Base-by-base conservation (phyloP, 2,888 invertebrate species). In the Tenthredo amoena region DNA sequence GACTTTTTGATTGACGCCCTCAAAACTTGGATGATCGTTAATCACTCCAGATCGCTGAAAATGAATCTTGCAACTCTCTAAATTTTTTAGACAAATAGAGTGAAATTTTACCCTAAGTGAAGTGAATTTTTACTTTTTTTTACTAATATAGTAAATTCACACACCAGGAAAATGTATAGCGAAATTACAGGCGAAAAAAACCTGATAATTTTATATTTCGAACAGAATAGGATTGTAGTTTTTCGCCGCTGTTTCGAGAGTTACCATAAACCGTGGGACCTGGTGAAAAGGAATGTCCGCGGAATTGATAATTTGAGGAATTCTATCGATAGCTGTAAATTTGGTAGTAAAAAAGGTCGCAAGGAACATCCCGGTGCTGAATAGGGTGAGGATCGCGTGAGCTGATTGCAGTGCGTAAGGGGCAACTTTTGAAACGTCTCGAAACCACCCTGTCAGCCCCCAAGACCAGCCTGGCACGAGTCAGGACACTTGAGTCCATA, bases 401-500 rank as follows among this genome's bases (percentile, higher is more conserved):
- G 21, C 37, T 18, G 34, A 47, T 65, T 68, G 31, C 47, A 47
- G 47, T 68, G 83, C 68, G 47, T 65, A 50, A 15, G 68, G 47
- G 12, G 68, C 37, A 40, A 83, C 62, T 83, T 83, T 83, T 50
- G 83, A 71, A 68, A 83, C 71, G 71, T 71, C 71, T 71, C 47
- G 50, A 65, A 68, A 7, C 34, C 71, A 43, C 47, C 68, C 34
- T n/a, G 34, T 10, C 37, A 83, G 5, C 83, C 68, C 81, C 71
- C 83, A 31, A 31, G 68, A 68, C 31, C 34, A 47, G 83, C 26
- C 83, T 83, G 83, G 83, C 83, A 83, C 83, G 83, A 83, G 68
- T 6, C 43, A 50, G 47, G 47, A 71, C 15, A 83, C 68, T 26
- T n/a, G n/a, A 68, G 43, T 83, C 83, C 43, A 7, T 83, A 50